Evolutionary conservation across 2,113 vertebrate species (phyloP).

Genomic region (Paedocypris sp.): DNA sequence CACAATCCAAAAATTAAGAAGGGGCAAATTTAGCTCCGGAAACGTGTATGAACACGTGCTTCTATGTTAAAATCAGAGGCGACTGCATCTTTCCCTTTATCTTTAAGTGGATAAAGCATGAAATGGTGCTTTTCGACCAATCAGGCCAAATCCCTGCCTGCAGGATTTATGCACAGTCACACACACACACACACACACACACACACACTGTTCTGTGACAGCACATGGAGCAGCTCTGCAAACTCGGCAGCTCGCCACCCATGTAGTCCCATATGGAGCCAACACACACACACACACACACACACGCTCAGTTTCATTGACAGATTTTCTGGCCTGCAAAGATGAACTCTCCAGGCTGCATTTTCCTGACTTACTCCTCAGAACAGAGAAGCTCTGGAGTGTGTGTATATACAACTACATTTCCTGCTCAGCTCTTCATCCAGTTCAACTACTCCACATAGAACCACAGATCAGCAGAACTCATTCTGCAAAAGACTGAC

Average conservation of each 20-base stretch:
- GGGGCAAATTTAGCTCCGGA: not conserved
- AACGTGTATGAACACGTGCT: not conserved
- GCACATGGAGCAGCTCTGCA: constrained; percentile 19
- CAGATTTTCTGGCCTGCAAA: not conserved
- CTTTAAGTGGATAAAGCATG: constrained; percentile 30
- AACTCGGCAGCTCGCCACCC: constrained; percentile 25
- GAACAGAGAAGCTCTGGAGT: not conserved
- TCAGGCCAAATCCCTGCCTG: constrained; percentile 40
- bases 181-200: constrained; percentile 13
- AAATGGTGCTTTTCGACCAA: constrained; percentile 43
- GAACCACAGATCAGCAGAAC: too few species aligned
- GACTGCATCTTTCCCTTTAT: constrained; percentile 7
- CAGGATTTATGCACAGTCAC: constrained; percentile 41
- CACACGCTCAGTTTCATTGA: constrained; percentile 29
- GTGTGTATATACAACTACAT: not conserved
- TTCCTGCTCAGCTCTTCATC: too few species aligned
- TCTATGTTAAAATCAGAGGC: not conserved
- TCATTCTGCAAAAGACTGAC: too few species aligned
- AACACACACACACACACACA: constrained; percentile 46
- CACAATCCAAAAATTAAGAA: too few species aligned
- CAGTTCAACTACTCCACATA: too few species aligned
- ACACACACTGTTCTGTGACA: not conserved
- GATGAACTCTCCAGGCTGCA: not conserved
- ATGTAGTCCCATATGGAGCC: constrained; percentile 28
- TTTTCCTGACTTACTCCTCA: not conserved